Evolutionary conservation across 1,140 invertebrate species (phyloP), one percentile per base, ranked within the genome.

Genomic region (Musca domestica): DNA sequence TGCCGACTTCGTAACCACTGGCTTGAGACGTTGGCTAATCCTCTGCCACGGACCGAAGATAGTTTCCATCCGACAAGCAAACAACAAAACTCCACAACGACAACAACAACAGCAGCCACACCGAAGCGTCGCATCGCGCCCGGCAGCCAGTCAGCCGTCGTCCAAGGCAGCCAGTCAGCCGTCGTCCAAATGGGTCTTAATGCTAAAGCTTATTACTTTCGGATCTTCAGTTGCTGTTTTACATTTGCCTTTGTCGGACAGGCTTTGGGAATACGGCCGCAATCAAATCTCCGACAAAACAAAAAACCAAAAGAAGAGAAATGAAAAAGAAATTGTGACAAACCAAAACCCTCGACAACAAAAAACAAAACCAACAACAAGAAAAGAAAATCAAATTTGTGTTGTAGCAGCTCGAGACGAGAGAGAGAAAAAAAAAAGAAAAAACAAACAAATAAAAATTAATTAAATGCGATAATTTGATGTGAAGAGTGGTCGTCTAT

Each of bases 191-290:
- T 61, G 56, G 6, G 56, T 61, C 19, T 61, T 61, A 61, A 61
- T 61, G 56, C 34, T 34, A 61, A 61, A 63, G 54, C 46, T 63
- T 41, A 15, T 61, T 51, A 30, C 64, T 41, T 48, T 46, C 63
- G 49, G 25, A 67, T 61, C 65, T 67, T 70, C 69, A 70, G 69
- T 70, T 70, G 69, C 69, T 67, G 56, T 70, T 70, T 63, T 52
- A 67, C 54, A 63, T 70, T 70, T 65, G 64, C 54, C 56, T 70
- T 67, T 66, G 47, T 46, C 65, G 66, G 69, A 58, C 65, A 66
- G 41, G 67, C 34, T 25, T 48, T 48, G 20, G 15, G 9, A 47
- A 48, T 41, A 48, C 63, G 47, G 30, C 63, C 25, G 23, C 56
- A 25, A 14, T 30, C 23, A 51, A 51, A 66, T 66, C 64, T 30